These are phyloP conservation scores for Canis aureus DNA, from an alignment of 2,113 vertebrate species.

Conservation along the genomic window DNA sequence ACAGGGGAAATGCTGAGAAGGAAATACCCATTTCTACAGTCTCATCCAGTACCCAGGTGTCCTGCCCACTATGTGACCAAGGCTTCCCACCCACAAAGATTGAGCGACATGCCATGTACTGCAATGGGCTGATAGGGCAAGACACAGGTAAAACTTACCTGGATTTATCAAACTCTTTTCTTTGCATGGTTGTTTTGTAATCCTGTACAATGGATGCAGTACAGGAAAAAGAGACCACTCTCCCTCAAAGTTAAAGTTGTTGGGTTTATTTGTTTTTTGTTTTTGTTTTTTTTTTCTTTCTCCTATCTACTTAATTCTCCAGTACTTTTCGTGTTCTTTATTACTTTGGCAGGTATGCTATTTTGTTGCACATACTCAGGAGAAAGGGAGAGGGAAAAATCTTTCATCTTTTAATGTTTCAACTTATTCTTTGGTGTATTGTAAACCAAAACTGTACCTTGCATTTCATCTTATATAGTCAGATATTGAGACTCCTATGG, in stretches of 20 bases:
- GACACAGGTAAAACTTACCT: conserved; percentile 71
- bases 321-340: not conserved
- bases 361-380: conserved; percentile 22
- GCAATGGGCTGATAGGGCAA: conserved; percentile 86
- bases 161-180: conserved; percentile 67
- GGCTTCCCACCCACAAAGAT: conserved; percentile 89
- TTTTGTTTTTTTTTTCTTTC: conserved; percentile 1
- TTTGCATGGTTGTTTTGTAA: conserved; percentile 59
- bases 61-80: conserved; percentile 93
- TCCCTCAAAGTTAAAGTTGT: conserved; percentile 32
- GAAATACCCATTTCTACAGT: conserved; percentile 55
- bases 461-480: conserved; percentile 8
- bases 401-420: conserved; percentile 39
- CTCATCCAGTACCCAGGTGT: conserved; percentile 74
- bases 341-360: conserved; percentile 19
- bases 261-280: not conserved
- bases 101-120: conserved; percentile 95
- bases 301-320: conserved; percentile 24
- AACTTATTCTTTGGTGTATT: conserved; percentile 5
- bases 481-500: conserved; percentile 13
- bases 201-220: not conserved
- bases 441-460: not conserved
- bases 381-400: conserved; percentile 2
- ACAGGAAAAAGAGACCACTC: not conserved
- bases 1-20: conserved; percentile 74